Evolutionary conservation across 1,140 invertebrate genomes (phyloP).

Genomic region (Asobara japonica): DNA sequence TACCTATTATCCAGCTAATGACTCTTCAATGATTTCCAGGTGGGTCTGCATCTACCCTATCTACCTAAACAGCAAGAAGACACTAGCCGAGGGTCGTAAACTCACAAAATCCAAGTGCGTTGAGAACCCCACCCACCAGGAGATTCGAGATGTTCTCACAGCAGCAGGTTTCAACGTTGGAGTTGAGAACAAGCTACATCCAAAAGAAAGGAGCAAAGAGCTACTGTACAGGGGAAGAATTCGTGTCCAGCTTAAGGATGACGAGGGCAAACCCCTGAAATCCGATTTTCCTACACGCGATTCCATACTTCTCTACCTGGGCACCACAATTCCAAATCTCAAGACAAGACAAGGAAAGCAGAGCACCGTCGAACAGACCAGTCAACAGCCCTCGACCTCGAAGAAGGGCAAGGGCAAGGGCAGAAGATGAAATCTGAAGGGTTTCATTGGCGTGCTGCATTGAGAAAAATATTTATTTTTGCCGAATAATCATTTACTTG

Average conservation of each 20-base stretch:
- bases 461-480: not conserved
- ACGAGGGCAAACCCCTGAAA: conserved; percentile 84
- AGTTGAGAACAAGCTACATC: conserved; percentile 95
- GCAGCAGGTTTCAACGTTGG: conserved; percentile 84
- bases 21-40: conserved; percentile 67
- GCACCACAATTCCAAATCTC: conserved; percentile 90
- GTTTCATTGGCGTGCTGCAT: not conserved
- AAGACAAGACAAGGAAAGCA: conserved; percentile 78
- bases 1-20: conserved; percentile 32
- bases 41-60: conserved; percentile 98
- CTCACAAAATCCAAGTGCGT: conserved; percentile 87
- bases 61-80: conserved; percentile 95
- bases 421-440: conserved; percentile 51
- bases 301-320: conserved; percentile 80
- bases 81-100: conserved; percentile 85
- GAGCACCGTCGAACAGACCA: conserved; percentile 55
- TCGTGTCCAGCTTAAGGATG: conserved; percentile 90
- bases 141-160: conserved; percentile 91
- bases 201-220: conserved; percentile 92
- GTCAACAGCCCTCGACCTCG: conserved; percentile 50
- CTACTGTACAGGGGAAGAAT: conserved; percentile 84
- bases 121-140: conserved; percentile 92
- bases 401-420: conserved; percentile 65
- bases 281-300: conserved; percentile 81
- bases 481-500: no score